Evolutionary conservation across 2,113 vertebrate genomes (phyloP).

Genomic region (Notarius lentiginosus): DNA sequence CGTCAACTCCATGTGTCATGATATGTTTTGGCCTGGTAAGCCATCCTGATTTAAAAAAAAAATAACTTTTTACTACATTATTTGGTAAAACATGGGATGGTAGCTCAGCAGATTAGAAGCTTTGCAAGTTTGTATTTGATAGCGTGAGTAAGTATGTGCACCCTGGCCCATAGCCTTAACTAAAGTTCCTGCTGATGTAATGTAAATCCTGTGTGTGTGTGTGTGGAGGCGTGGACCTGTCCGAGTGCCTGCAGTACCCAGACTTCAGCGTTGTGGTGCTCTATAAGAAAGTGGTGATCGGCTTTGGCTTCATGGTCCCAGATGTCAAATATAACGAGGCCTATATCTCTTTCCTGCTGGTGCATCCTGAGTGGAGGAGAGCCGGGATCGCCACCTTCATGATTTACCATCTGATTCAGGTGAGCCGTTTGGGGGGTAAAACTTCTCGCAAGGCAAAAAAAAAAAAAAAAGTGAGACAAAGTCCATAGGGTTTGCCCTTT

Average conservation of each 20-base stretch:
- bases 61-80: not conserved
- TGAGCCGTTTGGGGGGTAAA: slow-evolving; percentile 48
- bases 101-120: not conserved
- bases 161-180: not conserved
- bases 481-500: too few species aligned
- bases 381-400: slow-evolving; percentile 97
- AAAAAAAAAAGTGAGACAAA: too few species aligned
- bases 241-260: slow-evolving; percentile 95
- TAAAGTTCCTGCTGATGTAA: not conserved
- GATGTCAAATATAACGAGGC: slow-evolving; percentile 98
- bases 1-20: slow-evolving; percentile 94
- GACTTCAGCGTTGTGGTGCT: slow-evolving; percentile 98
- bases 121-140: not conserved
- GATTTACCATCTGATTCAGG: slow-evolving; percentile 99
- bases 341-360: slow-evolving; percentile 95
- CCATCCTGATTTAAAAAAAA: not conserved
- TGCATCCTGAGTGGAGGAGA: slow-evolving; percentile 96
- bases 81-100: not conserved
- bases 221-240: slow-evolving; percentile 87
- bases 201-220: not conserved
- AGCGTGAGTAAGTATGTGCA: not conserved
- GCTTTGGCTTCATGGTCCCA: slow-evolving; percentile 97
- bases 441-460: too few species aligned
- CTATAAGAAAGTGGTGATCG: slow-evolving; percentile 94
- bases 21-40: slow-evolving; percentile 97